These are phyloP conservation scores for Sarcoramphus papa DNA, from an alignment of 2,797 vertebrate species.

Conservation along the genomic window DNA sequence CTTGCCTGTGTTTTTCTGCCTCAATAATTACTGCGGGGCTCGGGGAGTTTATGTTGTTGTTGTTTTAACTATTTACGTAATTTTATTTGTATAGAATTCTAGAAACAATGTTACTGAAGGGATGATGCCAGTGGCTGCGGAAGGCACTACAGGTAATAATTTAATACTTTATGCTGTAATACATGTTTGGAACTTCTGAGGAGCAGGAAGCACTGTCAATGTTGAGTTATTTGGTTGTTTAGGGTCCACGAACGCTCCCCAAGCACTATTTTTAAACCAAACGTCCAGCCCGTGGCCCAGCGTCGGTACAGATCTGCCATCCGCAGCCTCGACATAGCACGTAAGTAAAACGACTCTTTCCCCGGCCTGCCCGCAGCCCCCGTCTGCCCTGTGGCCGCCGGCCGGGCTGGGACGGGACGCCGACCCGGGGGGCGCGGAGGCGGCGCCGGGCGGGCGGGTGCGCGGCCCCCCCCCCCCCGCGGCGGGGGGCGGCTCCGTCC, in stretches of 20 bases:
- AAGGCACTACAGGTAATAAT: neutral
- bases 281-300: neutral
- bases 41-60: neutral
- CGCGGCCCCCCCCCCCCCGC: neutral
- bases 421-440: neutral
- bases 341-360: neutral
- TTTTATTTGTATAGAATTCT: neutral
- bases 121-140: neutral
- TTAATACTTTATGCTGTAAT: neutral
- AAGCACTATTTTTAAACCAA: rapidly evolving
- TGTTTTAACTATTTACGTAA: neutral
- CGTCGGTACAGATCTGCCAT: rapidly evolving
- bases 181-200: neutral
- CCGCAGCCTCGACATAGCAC: neutral
- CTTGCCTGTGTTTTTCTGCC: neutral
- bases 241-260: neutral
- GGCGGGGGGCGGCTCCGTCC: neutral
- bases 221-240: rapidly evolving
- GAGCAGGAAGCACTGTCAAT: rapidly evolving
- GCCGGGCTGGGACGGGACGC: neutral
- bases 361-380: neutral
- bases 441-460: neutral
- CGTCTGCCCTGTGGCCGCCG: neutral
- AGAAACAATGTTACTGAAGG: neutral
- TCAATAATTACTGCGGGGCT: neutral